These are phyloP conservation scores for Dugesia japonica DNA, from an alignment of 2,888 invertebrate species.

Conservation along the genomic window DNA sequence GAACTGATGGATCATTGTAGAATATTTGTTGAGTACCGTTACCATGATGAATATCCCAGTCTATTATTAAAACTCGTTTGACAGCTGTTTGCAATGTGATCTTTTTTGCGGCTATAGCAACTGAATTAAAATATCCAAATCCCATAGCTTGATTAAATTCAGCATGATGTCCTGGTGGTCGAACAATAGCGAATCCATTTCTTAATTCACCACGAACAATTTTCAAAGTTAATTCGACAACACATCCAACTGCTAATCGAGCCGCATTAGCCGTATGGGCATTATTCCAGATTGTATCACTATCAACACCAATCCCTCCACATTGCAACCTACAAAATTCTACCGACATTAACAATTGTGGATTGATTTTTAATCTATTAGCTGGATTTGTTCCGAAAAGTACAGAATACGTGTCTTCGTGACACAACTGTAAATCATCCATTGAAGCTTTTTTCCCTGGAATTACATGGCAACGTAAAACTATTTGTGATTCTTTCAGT, in stretches of 20 bases:
- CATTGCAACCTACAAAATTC: constrained; percentile 59
- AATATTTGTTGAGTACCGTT: constrained; percentile 96
- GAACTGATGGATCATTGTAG: constrained; percentile 77
- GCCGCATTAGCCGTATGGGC: constrained; percentile 85
- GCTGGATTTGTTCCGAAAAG: constrained; percentile 70
- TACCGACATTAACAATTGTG: constrained; percentile 33
- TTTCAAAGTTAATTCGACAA: constrained; percentile 65
- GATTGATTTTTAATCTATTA: constrained; percentile 57
- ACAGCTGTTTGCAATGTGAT: constrained; percentile 49
- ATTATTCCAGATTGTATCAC: constrained; percentile 85
- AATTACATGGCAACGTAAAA: constrained; percentile 58
- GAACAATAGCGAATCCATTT: constrained; percentile 86
- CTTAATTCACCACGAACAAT: constrained; percentile 57
- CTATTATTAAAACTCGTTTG: constrained; percentile 58
- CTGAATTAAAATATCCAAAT: constrained; percentile 96
- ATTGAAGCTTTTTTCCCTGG: constrained; percentile 65
- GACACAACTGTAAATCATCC: constrained; percentile 78
- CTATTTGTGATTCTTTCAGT: constrained; percentile 69
- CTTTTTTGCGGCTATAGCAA: constrained; percentile 78
- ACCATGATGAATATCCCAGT: constrained; percentile 98
- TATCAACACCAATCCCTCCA: constrained; percentile 94
- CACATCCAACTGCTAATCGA: constrained; percentile 74
- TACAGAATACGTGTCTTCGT: constrained; percentile 73
- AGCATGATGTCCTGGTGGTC: constrained; percentile 78
- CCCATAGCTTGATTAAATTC: constrained; percentile 94